Conservation (phyloP, 2,797 vertebrate genomes). For the Labroides dimidiatus region DNA sequence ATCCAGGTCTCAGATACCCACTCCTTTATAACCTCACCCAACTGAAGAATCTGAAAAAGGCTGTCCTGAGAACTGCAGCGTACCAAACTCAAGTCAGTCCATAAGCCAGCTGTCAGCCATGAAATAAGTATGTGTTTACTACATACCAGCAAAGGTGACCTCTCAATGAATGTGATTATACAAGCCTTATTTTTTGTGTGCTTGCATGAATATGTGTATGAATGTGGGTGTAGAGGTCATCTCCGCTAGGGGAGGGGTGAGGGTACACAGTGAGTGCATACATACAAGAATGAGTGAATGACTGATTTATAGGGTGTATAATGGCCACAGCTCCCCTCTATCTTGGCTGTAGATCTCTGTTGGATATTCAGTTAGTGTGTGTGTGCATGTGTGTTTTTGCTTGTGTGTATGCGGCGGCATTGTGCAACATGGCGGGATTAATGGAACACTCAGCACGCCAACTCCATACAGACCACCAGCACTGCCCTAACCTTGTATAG, state of each 20-base stretch:
- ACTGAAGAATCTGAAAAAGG: slow-evolving; percentile 34
- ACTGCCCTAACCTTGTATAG: slow-evolving; percentile 43
- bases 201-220: slow-evolving; percentile 14
- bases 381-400: background rate
- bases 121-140: slow-evolving; percentile 36
- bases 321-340: slow-evolving; percentile 62
- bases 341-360: slow-evolving; percentile 63
- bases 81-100: slow-evolving; percentile 38
- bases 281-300: slow-evolving; percentile 65
- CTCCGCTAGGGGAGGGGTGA: slow-evolving; percentile 1
- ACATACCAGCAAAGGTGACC: slow-evolving; percentile 37
- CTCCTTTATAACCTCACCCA: slow-evolving; percentile 40
- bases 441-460: slow-evolving; percentile 72
- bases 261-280: slow-evolving; percentile 43
- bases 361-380: slow-evolving; percentile 32
- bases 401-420: slow-evolving; percentile 22
- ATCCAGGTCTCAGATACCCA: slow-evolving; percentile 39
- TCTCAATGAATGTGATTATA: slow-evolving; percentile 38
- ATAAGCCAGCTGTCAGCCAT: slow-evolving; percentile 47
- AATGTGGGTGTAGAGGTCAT: slow-evolving; percentile 36
- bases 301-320: slow-evolving; percentile 81
- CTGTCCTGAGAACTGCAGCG: no score
- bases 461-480: slow-evolving; percentile 75
- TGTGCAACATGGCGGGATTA: slow-evolving; percentile 62
- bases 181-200: slow-evolving; percentile 28